Evolutionary conservation across 2,888 invertebrate genomes (phyloP), one percentile per base, ranked within the genome.

Genomic region (Rutpela maculata): DNA sequence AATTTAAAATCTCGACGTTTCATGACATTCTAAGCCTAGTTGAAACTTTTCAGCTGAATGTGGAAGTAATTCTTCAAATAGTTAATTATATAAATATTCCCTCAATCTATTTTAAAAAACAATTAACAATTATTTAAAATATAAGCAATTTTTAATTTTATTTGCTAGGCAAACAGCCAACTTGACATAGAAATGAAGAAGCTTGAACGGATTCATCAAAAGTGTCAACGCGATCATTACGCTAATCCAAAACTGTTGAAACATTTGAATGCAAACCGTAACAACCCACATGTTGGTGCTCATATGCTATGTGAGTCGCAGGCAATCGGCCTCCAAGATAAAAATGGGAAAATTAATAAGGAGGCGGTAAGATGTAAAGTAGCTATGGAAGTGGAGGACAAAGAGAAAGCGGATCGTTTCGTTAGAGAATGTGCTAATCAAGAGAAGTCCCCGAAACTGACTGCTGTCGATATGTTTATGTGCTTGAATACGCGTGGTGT

Each of bases 301-400:
- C 80, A 80, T 43, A 67, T 62, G 38, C 59, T 77, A 1, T 80
- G 78, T 43, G 19, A 78, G 19, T 43, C 73, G 4, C 75, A 69
- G 43, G 62, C 12, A 18, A 15, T 74, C 0, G 74, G 70, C 15
- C 73, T 72, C 57, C 70, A 70, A 35, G 17, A 76, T n/a, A 60
- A 26, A 12, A 73, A 78, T 60, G 78, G 78, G 17, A 75, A 59
- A 15, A 35, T 80, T 3, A 60, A 70, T 67, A 70, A 31, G 18
- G 71, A 66, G 7, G 11, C 19, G 10, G 12, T 80, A 6, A 78
- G 26, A 17, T 67, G 75, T 17, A 76, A 65, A 65, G 22, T 80
- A 12, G 0, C 15, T n/a, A 18, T 2, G 12, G 17, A 15, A 17
- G 12, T 74, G 6, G 38, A 12, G 6, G 68, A 73, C 11, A 7